Conservation (phyloP, 2,797 vertebrate species). For the Syngnathus acus region DNA sequence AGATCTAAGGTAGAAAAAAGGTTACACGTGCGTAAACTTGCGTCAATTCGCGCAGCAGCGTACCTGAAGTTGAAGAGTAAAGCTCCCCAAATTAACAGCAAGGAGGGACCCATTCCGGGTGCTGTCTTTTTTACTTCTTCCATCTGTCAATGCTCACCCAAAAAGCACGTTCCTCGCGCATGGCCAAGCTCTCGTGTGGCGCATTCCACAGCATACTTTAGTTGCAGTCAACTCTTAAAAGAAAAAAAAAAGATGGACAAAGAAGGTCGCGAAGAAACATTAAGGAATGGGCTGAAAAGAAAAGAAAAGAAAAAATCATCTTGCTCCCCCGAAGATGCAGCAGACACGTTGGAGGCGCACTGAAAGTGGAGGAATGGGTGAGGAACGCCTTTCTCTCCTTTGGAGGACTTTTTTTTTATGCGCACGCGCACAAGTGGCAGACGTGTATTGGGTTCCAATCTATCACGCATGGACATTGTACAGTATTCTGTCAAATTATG, state of each 20-base stretch:
- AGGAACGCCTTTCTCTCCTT: constrained; percentile 66
- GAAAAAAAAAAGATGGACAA: background rate
- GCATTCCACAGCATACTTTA: constrained; percentile 1
- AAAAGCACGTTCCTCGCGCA: constrained; percentile 42
- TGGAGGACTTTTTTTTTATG: constrained; percentile 71
- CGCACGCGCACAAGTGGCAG: constrained; percentile 76
- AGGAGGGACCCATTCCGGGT: constrained; percentile 91
- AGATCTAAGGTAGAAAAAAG: background rate
- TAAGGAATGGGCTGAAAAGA: background rate
- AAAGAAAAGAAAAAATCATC: background rate
- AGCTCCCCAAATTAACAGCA: constrained; percentile 86
- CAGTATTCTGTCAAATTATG: constrained; percentile 26
- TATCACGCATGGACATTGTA: constrained; percentile 28
- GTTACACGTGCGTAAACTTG: background rate
- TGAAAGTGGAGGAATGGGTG: constrained; percentile 53
- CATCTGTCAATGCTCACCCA: constrained; percentile 67
- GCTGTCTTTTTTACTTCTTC: constrained; percentile 71
- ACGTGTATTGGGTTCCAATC: constrained; percentile 65
- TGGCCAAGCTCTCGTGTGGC: constrained; percentile 19
- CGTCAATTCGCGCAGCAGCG: constrained; percentile 36
- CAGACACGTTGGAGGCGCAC: constrained; percentile 39
- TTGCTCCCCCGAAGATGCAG: constrained; percentile 9
- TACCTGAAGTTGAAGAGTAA: constrained; percentile 94
- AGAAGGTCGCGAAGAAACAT: background rate
- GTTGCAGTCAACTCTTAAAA: constrained; percentile 6